Evolutionary conservation across 2,888 invertebrate species (phyloP), one percentile per base, ranked within the genome.

Genomic region (Synanthedon tipuliformis): DNA sequence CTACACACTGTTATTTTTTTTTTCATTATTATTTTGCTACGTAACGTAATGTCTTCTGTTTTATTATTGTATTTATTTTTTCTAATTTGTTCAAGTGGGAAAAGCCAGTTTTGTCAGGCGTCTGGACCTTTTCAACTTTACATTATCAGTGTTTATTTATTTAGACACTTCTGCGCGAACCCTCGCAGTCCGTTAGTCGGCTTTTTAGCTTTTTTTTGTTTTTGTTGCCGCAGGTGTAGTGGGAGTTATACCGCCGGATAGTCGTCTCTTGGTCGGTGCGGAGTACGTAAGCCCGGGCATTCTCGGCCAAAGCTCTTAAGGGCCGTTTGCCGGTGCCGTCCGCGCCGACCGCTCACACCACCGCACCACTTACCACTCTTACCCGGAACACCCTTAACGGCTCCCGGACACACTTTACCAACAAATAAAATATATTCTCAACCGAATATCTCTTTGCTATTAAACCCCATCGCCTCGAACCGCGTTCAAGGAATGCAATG

Each of bases 201-300:
- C 79, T 83, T 84, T 85, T 79, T 84, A 85, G 85, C 78, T 79
- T 82, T 72, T 34, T 34, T 83, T 59, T 64, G 61, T 78, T 85
- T 87, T 87, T 88, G 78, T 87, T 85, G 81, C 81, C 78, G 78
- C 88, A 89, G 89, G 89, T 89, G 81, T 90, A 81, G 89, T 90
- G 88, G 89, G 90, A 84, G 88, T 90, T 69, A 79, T 90, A 80
- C 79, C 83, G 69, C 87, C 90, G 82, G 90, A 91, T 83, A 89
- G 88, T 82, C 88, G 89, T 73, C 89, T 84, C 73, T 81, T 90
- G 86, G 89, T 90, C 75, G 89, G 90, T 76, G 88, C 89, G 74
- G 90, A 90, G 87, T 90, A 88, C 79, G 81, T 90, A 81, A 86
- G 75, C 77, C 75, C 80, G 73, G 78, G 80, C 70, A 76, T 76